A percentile compares a stretch with the other conserved stretches of the same genome.
Conservation (phyloP, 1,140 invertebrate species). For the Pseudomyrmex flavicornis region DNA sequence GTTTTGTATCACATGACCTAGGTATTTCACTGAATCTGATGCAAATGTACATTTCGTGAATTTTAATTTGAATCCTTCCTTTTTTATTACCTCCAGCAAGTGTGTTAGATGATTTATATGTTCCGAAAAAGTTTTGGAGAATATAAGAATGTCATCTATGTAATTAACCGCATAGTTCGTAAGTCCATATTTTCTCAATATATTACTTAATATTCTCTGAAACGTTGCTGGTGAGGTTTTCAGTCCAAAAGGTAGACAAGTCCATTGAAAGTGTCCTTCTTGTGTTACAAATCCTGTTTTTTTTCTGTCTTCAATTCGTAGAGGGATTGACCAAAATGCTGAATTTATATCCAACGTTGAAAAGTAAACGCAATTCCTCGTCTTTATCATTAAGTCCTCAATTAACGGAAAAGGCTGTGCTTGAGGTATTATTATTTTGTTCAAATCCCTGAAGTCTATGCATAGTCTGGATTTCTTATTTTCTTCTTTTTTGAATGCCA, state of each 20-base stretch:
- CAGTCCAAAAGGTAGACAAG: constrained; percentile 18
- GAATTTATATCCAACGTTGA: constrained; percentile 29
- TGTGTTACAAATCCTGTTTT: constrained; percentile 45
- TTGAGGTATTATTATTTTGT: constrained; percentile 24
- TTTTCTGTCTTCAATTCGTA: not conserved
- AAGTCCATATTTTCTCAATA: constrained; percentile 27
- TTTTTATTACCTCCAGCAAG: constrained; percentile 8
- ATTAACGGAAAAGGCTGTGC: constrained; percentile 1
- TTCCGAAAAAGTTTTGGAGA: constrained; percentile 31
- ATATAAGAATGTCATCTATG: constrained; percentile 24
- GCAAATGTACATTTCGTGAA: constrained; percentile 14
- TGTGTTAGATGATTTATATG: constrained; percentile 14
- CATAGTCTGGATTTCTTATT: constrained; percentile 14
- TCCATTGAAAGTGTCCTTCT: constrained; percentile 34
- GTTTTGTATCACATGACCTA: constrained; percentile 17
- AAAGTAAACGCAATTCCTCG: constrained; percentile 2
- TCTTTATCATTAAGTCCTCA: not conserved
- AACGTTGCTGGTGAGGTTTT: constrained; percentile 30
- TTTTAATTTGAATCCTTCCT: not conserved
- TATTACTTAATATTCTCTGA: constrained; percentile 31
- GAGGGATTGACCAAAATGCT: constrained; percentile 34
- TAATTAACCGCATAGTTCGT: constrained; percentile 13
- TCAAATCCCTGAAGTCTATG: constrained; percentile 3
- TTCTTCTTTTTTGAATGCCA: constrained; percentile 19
- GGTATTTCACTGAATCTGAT: not conserved